Base-by-base conservation (phyloP, 2,888 invertebrate species). In the Caradrina kadenii region DNA sequence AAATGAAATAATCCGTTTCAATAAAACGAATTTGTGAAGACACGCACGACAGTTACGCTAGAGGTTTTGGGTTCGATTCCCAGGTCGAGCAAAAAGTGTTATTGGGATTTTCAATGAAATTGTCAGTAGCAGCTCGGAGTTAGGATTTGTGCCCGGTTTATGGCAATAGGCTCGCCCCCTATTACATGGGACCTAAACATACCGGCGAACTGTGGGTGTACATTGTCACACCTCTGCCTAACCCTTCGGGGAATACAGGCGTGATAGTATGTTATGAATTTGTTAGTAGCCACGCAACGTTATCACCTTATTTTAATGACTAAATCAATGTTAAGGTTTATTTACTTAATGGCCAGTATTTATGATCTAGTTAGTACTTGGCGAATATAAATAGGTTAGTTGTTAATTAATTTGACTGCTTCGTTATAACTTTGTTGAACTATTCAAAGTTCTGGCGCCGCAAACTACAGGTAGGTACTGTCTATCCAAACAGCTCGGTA, bases 361-460 rank as follows among this genome's bases (percentile, higher is more conserved):
- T 64, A 64, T 49, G 42, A 22, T 55, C 10, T 73, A 63, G 48
- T 70, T 10, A 7, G 31, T 35, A 35, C 22, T 13, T 49, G 48
- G 48, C 19, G 7, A 35, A 73, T 55, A n/a, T 55, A 54, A 72
- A 72, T 70, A 22, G 39, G 26, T 73, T 70, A 63, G 42, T 63
- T 31, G 39, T 17, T 63, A 70, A 73, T 70, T 73, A 55, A 70
- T 73, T 73, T 42, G 48, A 21, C 31, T 21, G 22, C 22, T 49
- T 52, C 59, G 69, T 52, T 70, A 70, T 11, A 69, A 59, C 52
- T 70, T 59, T 58, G 59, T 52, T 70, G 59, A 69, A 70, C 10
- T 60, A 35, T 53, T 59, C 45, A 7, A 17, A 15, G n/a, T 39
- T 42, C 19, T 42, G 19, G n/a, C 22, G n/a, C 6, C n/a, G n/a